Base-by-base conservation (phyloP, 2,797 vertebrate species). In the Champsocephalus gunnari region DNA sequence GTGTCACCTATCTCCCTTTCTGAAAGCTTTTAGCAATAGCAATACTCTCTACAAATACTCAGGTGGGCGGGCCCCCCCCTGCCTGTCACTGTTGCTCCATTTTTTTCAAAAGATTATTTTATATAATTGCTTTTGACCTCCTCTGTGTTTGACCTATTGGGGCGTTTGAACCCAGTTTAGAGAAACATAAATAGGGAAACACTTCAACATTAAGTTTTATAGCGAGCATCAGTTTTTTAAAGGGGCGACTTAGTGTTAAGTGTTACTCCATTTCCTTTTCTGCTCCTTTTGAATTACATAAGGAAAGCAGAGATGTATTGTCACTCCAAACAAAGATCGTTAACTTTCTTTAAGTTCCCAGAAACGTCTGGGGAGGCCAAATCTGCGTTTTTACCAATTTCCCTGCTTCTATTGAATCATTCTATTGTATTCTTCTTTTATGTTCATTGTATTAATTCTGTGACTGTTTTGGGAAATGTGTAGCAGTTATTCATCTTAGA, bases 61-160 rank as follows among this genome's bases (percentile, higher is more conserved):
- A 77, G 85, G 87, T 91, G 91, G 91, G 89, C 89, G 32, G 89
- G 89, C 85, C 84, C 85, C 87, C 87, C 85, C 87, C 77, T 88
- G 84, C 89, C 90, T 89, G 78, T 79, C 79, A 80, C 77, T 53
- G 24, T 81, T 55, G 51, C 73, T 67, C 68, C 62, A 56, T 60
- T 45, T 65, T 65, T 67, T 55, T 11, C 53, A 45, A 65, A 24
- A 82, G 58, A 83, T 65, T 84, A 10, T 28, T 75, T 76, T 79
- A 67, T 81, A 63, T 58, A 73, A 71, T 53, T 79, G 65, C 65
- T 60, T 79, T 73, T 71, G 62, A 72, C 50, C 57, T 73, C 66
- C 57, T 77, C 63, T 82, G 55, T 66, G 61, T 69, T 82, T 9
- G 84, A 21, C 58, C 71, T 67, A 9, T 70, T 59, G 28, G 21